A percentile compares a stretch with the other conserved stretches of the same genome.
phyloP scores from a whole-genome alignment of 2,797 vertebrate species.

The Epinephelus coioides region DNA sequence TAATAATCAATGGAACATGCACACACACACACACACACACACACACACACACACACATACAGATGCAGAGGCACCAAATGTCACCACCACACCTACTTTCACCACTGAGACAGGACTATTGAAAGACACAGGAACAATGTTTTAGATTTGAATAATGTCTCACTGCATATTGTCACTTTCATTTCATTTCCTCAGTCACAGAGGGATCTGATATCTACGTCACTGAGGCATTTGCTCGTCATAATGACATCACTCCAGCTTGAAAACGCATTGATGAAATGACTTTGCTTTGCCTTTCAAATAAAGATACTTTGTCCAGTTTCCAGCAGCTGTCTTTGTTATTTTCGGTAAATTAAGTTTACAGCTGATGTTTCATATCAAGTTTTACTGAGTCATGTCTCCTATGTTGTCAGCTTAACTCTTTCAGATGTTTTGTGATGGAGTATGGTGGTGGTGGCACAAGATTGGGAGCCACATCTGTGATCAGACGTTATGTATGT shows the following conservation, averaged over 20 bases:
- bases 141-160: constrained; percentile 9
- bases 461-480: background rate
- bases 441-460: background rate
- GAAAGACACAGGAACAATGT: background rate
- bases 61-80: background rate
- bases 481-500: too few species aligned
- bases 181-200: constrained; percentile 3
- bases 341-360: background rate
- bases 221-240: background rate
- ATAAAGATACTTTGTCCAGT: background rate
- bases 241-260: constrained; percentile 4
- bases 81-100: background rate
- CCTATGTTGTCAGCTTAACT: background rate
- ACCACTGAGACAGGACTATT: background rate
- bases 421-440: background rate
- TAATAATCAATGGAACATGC: constrained; percentile 44
- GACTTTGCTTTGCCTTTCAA: background rate
- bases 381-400: background rate
- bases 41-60: constrained; percentile 8
- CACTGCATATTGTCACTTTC: background rate
- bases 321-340: background rate
- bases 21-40: constrained; percentile 13
- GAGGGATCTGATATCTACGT: constrained; percentile 3
- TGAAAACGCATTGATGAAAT: background rate
- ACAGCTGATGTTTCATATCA: background rate